Evolutionary conservation across 2,113 vertebrate genomes (phyloP).

Genomic region (Megaleporinus macrocephalus): DNA sequence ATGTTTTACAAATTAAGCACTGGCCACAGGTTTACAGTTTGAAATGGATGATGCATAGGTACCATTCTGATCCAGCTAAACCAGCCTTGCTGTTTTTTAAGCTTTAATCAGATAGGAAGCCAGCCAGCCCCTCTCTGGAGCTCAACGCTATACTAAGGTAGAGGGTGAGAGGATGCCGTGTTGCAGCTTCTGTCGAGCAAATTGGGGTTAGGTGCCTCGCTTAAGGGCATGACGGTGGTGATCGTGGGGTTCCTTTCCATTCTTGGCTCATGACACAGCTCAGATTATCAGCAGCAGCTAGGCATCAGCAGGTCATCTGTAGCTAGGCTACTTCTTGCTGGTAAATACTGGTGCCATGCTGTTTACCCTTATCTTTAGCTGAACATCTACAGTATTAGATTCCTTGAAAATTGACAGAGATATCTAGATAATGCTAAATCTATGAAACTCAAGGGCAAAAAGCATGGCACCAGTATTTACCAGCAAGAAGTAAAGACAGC

Average conservation of each 20-base stretch:
- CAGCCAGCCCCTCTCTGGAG: background rate
- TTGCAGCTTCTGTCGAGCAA: background rate
- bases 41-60: background rate
- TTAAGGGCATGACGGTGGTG: background rate
- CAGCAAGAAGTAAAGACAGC: background rate
- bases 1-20: too few relatives aligned
- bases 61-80: background rate
- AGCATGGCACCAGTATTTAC: background rate
- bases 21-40: background rate
- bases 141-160: conserved; percentile 11
- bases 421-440: background rate
- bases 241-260: conserved; percentile 6
- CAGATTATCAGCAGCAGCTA: background rate
- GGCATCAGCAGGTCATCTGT: too few relatives aligned
- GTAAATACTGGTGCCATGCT: background rate
- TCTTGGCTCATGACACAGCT: background rate
- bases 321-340: background rate
- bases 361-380: too few relatives aligned
- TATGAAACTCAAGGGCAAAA: background rate
- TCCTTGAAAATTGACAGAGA: too few relatives aligned
- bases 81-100: background rate
- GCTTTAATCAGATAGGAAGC: background rate
- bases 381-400: too few relatives aligned
- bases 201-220: conserved; percentile 12
- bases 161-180: background rate